Percentiles rank a stretch among this genome's conserved stretches.
Conservation (phyloP, 2,797 vertebrate species). For the Eutrigla gurnardus region DNA sequence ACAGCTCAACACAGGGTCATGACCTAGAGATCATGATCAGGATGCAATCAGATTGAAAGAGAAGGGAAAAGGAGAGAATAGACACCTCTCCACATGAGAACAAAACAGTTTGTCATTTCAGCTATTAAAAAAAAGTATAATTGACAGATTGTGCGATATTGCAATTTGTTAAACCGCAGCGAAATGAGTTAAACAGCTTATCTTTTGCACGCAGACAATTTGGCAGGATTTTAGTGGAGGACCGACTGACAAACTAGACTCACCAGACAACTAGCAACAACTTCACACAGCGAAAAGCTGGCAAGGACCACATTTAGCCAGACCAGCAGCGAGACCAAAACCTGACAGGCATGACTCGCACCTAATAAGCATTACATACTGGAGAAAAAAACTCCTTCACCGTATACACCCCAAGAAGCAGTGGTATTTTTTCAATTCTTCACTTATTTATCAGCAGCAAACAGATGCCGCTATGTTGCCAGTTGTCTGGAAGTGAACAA, state of each 20-base stretch:
- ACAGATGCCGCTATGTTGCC: neutral
- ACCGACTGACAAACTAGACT: slow-evolving; percentile 41
- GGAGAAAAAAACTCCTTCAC: slow-evolving; percentile 22
- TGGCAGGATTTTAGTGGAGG: slow-evolving; percentile 39
- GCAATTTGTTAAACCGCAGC: slow-evolving; percentile 13
- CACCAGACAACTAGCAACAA: slow-evolving; percentile 61
- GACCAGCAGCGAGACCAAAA: slow-evolving; percentile 50
- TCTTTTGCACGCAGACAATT: slow-evolving; percentile 40
- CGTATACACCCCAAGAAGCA: slow-evolving; percentile 6
- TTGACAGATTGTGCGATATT: slow-evolving; percentile 18
- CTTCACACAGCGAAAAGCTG: slow-evolving; percentile 60
- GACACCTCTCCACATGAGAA: neutral
- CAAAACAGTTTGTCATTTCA: neutral
- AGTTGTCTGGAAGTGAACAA: neutral
- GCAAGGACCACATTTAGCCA: slow-evolving; percentile 35
- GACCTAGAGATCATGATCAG: neutral
- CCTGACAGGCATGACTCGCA: slow-evolving; percentile 58
- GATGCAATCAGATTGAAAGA: slow-evolving; percentile 5
- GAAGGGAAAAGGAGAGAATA: neutral
- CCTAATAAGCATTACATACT: slow-evolving; percentile 50
- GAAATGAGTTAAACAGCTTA: slow-evolving; percentile 29
- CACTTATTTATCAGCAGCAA: neutral
- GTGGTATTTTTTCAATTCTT: neutral
- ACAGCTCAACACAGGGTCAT: neutral
- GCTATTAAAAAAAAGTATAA: slow-evolving; percentile 11